Conservation (phyloP, 2,113 vertebrate species). For the Cavia aperea region DNA sequence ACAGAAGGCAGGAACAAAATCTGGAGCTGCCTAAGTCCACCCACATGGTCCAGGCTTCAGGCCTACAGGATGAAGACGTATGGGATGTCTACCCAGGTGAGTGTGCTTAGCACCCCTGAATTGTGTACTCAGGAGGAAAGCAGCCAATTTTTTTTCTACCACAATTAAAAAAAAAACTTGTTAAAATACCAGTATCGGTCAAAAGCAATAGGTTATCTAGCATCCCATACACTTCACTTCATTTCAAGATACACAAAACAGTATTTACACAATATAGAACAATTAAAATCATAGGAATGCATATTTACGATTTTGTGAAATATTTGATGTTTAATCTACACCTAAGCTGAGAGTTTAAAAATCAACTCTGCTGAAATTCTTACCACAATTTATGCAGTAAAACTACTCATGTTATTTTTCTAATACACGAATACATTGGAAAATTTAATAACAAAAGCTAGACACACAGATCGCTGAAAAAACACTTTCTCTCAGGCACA, state of each 20-base stretch:
- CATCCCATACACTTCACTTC: not conserved
- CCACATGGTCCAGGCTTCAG: not conserved
- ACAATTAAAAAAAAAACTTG: not conserved
- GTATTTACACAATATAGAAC: not conserved
- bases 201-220: not conserved
- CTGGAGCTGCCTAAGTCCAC: not conserved
- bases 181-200: not conserved
- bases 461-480: not conserved
- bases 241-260: not conserved
- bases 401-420: constrained; percentile 9
- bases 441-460: constrained; percentile 12
- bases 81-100: not conserved
- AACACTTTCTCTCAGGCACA: not conserved
- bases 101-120: not conserved
- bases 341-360: not conserved
- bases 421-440: not conserved
- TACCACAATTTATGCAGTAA: not conserved
- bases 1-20: not conserved
- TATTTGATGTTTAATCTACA: not conserved
- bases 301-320: constrained; percentile 24
- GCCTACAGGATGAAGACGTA: not conserved
- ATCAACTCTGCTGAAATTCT: not conserved
- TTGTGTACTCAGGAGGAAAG: not conserved
- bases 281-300: not conserved
- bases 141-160: not conserved